A percentile compares a stretch with the other conserved stretches of the same genome.
Conservation (phyloP, 2,888 invertebrate species). For the Epirrhoe alternata region DNA sequence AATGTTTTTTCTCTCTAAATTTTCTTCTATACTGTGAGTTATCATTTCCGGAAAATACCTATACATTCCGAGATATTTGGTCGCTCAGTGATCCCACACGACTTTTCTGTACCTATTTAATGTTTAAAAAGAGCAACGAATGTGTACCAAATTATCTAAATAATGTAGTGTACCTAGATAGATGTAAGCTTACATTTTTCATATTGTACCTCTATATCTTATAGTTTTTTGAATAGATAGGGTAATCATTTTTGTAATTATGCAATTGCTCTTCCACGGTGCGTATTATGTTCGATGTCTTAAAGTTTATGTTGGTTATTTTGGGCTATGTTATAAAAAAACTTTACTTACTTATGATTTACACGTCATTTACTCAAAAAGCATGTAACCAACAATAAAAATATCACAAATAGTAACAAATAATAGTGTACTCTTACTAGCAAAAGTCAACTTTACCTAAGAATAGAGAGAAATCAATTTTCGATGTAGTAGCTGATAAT, state of each 20-base stretch:
- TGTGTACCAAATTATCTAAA: constrained; percentile 82
- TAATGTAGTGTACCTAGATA: constrained; percentile 75
- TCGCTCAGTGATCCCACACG: constrained; percentile 63
- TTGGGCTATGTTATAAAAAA: background rate
- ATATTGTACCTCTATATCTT: constrained; percentile 57
- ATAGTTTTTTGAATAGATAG: constrained; percentile 47
- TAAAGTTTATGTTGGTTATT: constrained; percentile 15
- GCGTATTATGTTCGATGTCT: constrained; percentile 26
- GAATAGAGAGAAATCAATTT: background rate
- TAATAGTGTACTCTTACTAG: constrained; percentile 5
- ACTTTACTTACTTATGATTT: constrained; percentile 17
- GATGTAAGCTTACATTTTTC: constrained; percentile 68
- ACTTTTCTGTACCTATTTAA: constrained; percentile 55
- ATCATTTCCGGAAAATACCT: constrained; percentile 55
- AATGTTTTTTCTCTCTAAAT: constrained; percentile 52
- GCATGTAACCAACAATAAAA: constrained; percentile 41
- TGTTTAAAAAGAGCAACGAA: constrained; percentile 80
- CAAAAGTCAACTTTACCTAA: background rate
- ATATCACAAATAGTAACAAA: constrained; percentile 20
- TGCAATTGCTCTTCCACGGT: constrained; percentile 39
- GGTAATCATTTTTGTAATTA: constrained; percentile 38
- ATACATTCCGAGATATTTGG: constrained; percentile 77
- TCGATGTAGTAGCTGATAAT: background rate
- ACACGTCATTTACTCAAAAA: constrained; percentile 27
- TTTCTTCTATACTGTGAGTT: constrained; percentile 37